Evolutionary conservation across 2,797 vertebrate species (phyloP).

Genomic region (Enteromius mattozi): DNA sequence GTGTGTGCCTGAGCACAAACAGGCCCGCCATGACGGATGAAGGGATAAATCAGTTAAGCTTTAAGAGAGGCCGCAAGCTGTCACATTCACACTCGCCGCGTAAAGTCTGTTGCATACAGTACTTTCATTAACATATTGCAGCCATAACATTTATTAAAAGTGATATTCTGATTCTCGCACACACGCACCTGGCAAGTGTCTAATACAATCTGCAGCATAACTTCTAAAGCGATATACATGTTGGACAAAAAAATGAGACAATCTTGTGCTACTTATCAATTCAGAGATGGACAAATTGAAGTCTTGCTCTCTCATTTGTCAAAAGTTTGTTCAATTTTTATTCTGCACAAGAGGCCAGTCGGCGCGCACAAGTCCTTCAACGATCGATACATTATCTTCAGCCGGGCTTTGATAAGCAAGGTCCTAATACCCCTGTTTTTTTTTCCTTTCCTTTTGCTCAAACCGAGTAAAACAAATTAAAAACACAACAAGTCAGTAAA

Average conservation of each 20-base stretch:
- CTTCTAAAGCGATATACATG: neutral
- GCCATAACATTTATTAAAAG: conserved; percentile 64
- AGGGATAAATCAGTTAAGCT: conserved; percentile 75
- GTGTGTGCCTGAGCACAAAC: conserved; percentile 65
- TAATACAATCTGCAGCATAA: neutral
- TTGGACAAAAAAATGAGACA: neutral
- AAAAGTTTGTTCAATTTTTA: conserved; percentile 75
- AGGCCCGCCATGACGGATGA: conserved; percentile 68
- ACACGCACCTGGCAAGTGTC: neutral
- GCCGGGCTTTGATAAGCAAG: conserved; percentile 74
- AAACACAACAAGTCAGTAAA: conserved; percentile 87
- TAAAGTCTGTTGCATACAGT: conserved; percentile 41
- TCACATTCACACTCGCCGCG: conserved; percentile 51
- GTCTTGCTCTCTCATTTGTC: conserved; percentile 68
- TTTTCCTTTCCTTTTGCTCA: conserved; percentile 69
- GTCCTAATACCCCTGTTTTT: conserved; percentile 73
- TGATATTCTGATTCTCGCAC: conserved; percentile 34
- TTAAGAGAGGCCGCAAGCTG: conserved; percentile 59
- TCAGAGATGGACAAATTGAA: conserved; percentile 62
- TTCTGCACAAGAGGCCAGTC: conserved; percentile 64
- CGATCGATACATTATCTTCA: conserved; percentile 80
- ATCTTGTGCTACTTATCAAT: conserved; percentile 65
- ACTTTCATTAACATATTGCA: conserved; percentile 55
- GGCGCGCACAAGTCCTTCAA: conserved; percentile 73
- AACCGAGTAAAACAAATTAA: conserved; percentile 85